Evolutionary conservation across 2,797 vertebrate species (phyloP).

Genomic region (Lacerta agilis): DNA sequence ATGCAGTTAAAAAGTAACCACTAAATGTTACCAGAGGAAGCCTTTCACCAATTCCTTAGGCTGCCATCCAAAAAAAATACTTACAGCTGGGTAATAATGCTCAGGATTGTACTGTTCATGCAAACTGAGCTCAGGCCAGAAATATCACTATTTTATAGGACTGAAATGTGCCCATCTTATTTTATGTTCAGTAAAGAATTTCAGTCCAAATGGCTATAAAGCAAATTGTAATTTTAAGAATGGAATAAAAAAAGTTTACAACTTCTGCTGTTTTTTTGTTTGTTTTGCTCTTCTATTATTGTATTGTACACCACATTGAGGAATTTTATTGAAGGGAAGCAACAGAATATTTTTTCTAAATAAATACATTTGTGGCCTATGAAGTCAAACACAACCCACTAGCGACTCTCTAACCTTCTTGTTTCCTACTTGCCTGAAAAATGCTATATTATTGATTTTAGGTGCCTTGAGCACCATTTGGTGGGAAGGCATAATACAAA

Average conservation of each 20-base stretch:
- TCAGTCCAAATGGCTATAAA: background rate
- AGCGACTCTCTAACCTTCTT: background rate
- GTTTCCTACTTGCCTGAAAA: background rate
- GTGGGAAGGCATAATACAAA: background rate
- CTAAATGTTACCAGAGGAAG: background rate
- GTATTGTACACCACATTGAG: background rate
- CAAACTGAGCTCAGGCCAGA: background rate
- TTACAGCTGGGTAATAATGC: background rate
- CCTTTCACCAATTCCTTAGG: background rate
- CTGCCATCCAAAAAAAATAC: background rate
- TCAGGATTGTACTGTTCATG: background rate
- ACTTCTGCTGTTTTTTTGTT: background rate
- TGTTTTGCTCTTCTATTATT: background rate
- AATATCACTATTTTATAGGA: background rate
- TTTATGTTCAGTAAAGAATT: background rate
- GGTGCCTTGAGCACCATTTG: background rate
- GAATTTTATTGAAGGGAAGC: background rate
- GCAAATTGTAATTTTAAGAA: background rate
- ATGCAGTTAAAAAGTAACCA: background rate
- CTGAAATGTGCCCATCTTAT: background rate
- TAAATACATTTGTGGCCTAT: background rate
- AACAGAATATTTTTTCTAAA: background rate
- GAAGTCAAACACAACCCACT: background rate
- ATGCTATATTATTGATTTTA: background rate
- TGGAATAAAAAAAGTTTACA: background rate